Evolutionary conservation across 2,113 vertebrate species (phyloP), one percentile per base, ranked within the genome.

Genomic region (Pteronura brasiliensis): DNA sequence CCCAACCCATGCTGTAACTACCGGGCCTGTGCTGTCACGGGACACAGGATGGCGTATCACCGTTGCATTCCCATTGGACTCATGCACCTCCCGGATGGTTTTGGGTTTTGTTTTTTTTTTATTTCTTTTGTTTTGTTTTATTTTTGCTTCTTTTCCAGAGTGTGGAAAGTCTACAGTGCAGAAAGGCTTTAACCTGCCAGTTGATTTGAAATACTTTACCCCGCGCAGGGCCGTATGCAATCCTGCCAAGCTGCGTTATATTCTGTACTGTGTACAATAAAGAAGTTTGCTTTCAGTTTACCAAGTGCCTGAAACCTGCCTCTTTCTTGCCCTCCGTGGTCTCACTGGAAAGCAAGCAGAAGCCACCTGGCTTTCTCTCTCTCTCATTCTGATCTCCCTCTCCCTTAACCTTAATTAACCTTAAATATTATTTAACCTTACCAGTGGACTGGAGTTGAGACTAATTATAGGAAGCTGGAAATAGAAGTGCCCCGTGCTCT

Each of bases 241-340:
- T 99, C 99, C 99, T 99, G 99, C 99, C 99, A 99, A 99, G 99
- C 99, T 99, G 99, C 99, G 96, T 99, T 99, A 99, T 99, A 98
- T 99, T 99, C 99, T 99, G 99, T 99, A 99, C 99, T 99, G 99
- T 99, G 99, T 99, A 99, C 99, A 99, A 99, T 99, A 99, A 99
- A 99, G 99, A 98, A 98, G 96, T 98, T 98, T 98, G 99, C 99
- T 99, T 99, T 99, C 98, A 98, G 98, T 98, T 99, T 98, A 89
- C 90, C 92, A 59, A 34, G 1, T 63, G 1, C 84, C 96, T 95
- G 92, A 71, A 67, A 65, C 36, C 79, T 1, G 69, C 59, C 80
- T 98, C 94, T 91, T 88, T 98, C 59, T 93, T 98, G 79, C 94
- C 6, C n/a, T 67, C 3, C 0, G 17, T 21, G 89, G 27, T 90